Evolutionary conservation across 2,888 invertebrate species (phyloP).

Genomic region (Papilio demoleus): DNA sequence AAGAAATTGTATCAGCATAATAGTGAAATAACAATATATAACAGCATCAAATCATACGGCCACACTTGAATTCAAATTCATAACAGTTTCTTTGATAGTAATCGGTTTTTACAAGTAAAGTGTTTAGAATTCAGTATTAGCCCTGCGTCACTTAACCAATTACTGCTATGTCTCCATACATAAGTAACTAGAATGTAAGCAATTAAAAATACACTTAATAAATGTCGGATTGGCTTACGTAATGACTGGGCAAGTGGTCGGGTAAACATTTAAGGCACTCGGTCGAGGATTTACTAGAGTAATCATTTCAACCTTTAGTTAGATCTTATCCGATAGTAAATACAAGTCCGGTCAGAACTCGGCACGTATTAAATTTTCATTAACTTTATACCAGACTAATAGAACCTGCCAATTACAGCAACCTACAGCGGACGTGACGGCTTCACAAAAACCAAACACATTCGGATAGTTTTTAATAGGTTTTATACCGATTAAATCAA

Average conservation of each 20-base stretch:
- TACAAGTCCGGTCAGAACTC: conserved; percentile 29
- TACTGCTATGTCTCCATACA: too few relatives aligned
- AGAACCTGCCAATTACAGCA: conserved; percentile 22
- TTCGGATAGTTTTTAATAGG: not conserved
- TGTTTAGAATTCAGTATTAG: too few relatives aligned
- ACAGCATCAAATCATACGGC: too few relatives aligned
- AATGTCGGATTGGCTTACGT: conserved; percentile 32
- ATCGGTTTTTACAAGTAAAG: too few relatives aligned
- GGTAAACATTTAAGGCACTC: conserved; percentile 29
- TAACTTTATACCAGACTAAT: conserved; percentile 32
- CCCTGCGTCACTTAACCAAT: too few relatives aligned
- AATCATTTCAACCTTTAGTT: conserved; percentile 39
- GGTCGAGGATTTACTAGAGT: conserved; percentile 41
- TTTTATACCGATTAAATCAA: not conserved
- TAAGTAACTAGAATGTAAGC: conserved; percentile 1
- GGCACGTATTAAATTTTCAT: conserved; percentile 38
- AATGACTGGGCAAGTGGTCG: conserved; percentile 7
- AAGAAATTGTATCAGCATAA: too few relatives aligned
- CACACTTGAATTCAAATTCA: too few relatives aligned
- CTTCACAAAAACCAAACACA: conserved; percentile 3
- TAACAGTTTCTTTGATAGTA: too few relatives aligned
- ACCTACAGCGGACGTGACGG: conserved; percentile 6
- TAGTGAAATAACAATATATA: too few relatives aligned
- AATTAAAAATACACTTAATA: conserved; percentile 15
- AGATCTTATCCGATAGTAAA: conserved; percentile 38